These are phyloP conservation scores for Proterorhinus semilunaris DNA, from an alignment of 2,113 vertebrate genomes.

Conservation along the genomic window DNA sequence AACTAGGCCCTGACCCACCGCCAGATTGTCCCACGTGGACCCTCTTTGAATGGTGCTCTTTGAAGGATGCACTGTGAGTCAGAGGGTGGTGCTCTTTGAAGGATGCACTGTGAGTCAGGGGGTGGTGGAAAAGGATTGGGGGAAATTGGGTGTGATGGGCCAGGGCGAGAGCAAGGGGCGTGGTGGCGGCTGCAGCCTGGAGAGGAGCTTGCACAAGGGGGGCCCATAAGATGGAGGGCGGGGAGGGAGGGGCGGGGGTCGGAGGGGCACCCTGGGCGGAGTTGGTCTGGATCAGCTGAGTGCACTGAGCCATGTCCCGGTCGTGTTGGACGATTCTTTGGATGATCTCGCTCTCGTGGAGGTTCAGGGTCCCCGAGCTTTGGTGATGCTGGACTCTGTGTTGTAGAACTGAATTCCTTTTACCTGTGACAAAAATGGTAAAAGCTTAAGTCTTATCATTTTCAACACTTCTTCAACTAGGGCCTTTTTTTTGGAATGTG, in stretches of 20 bases:
- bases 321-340: constrained; percentile 98
- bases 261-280: constrained; percentile 37
- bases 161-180: constrained; percentile 90
- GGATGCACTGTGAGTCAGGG: constrained; percentile 70
- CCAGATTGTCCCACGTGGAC: constrained; percentile 66
- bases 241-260: constrained; percentile 68
- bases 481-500: too few relatives aligned
- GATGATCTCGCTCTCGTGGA: constrained; percentile 97
- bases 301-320: constrained; percentile 95
- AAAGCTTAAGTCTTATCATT: background rate
- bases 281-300: constrained; percentile 83
- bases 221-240: constrained; percentile 92
- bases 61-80: constrained; percentile 45
- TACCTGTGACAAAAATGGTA: constrained; percentile 75
- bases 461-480: too few relatives aligned
- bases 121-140: constrained; percentile 85
- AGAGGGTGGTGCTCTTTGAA: constrained; percentile 73
- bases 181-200: constrained; percentile 92
- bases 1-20: constrained; percentile 51
- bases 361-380: constrained; percentile 92
- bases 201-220: constrained; percentile 92
- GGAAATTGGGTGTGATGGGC: constrained; percentile 90
- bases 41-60: constrained; percentile 76
- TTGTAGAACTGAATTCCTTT: constrained; percentile 93
- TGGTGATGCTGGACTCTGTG: constrained; percentile 97